These are phyloP conservation scores for Lepidocyrtoides sp. DNA, from an alignment of 2,888 invertebrate genomes.

Conservation along the genomic window DNA sequence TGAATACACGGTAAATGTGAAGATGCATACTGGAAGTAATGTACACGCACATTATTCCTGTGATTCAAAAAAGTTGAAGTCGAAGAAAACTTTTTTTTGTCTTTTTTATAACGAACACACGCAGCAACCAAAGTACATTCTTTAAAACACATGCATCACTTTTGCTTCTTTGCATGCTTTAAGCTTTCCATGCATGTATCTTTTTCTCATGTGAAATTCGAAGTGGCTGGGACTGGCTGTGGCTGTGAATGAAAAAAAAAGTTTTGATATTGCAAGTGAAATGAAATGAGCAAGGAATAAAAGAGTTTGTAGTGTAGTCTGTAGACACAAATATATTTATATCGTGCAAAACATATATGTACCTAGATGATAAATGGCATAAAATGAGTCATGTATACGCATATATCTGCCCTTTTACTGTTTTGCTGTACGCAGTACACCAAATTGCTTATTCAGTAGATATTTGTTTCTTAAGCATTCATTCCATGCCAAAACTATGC, in stretches of 20 bases:
- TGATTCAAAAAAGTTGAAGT: background rate
- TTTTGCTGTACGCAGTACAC: too few species aligned
- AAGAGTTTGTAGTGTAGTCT: background rate
- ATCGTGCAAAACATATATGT: too few species aligned
- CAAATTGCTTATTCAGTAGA: too few species aligned
- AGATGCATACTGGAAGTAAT: too few species aligned
- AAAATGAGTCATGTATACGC: background rate
- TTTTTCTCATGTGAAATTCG: background rate
- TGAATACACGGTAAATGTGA: too few species aligned
- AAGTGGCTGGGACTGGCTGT: too few species aligned
- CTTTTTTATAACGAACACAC: too few species aligned
- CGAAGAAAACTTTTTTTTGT: background rate
- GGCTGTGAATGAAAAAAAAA: constrained; percentile 8
- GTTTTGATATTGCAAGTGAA: background rate
- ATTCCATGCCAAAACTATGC: background rate
- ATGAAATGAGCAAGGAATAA: background rate
- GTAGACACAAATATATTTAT: too few species aligned
- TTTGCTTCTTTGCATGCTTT: background rate
- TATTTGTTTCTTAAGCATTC: background rate
- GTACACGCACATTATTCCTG: background rate
- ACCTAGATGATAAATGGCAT: too few species aligned
- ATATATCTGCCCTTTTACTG: background rate
- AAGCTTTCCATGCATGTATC: background rate
- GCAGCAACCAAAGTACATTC: background rate
- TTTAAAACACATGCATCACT: background rate